These are phyloP conservation scores for Ploceus nigricollis DNA, from an alignment of 2,113 vertebrate species.

Conservation along the genomic window DNA sequence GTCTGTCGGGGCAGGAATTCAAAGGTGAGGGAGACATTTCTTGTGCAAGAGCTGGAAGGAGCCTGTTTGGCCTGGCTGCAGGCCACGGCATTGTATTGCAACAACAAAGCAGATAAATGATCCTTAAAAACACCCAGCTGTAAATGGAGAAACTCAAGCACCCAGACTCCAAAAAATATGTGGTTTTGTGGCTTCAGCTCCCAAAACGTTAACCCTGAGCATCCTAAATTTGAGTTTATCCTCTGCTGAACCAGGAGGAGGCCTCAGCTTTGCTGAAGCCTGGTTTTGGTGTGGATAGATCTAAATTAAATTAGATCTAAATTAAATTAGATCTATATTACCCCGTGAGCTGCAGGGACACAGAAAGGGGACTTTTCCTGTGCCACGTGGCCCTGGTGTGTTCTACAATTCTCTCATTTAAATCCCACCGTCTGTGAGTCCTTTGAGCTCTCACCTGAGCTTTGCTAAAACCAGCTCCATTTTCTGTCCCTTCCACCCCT, in stretches of 20 bases:
- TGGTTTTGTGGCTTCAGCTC: not conserved
- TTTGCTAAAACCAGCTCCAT: not conserved
- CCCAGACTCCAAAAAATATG: rapidly evolving
- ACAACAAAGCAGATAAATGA: not conserved
- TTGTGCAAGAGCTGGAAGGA: not conserved
- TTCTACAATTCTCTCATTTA: not conserved
- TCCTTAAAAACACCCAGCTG: not conserved
- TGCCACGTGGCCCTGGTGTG: rapidly evolving
- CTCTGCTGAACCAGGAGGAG: not conserved
- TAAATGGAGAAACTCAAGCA: not conserved
- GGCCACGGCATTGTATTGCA: not conserved
- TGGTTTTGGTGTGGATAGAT: rapidly evolving
- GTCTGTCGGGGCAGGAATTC: not conserved
- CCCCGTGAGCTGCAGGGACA: not conserved
- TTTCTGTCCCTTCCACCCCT: not conserved
- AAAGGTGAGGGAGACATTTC: not conserved
- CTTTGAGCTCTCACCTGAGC: not conserved
- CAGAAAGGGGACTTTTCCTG: not conserved
- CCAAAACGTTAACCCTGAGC: not conserved
- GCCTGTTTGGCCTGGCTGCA: not conserved
- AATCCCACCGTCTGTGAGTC: too few species aligned
- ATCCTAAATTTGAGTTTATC: not conserved
- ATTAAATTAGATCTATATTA: not conserved
- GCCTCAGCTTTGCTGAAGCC: rapidly evolving
- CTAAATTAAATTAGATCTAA: not conserved